A percentile compares a stretch with the other conserved stretches of the same genome.
These are phyloP conservation scores for Isotomurus palustris DNA, from an alignment of 2,888 invertebrate species.

Conservation along the genomic window DNA sequence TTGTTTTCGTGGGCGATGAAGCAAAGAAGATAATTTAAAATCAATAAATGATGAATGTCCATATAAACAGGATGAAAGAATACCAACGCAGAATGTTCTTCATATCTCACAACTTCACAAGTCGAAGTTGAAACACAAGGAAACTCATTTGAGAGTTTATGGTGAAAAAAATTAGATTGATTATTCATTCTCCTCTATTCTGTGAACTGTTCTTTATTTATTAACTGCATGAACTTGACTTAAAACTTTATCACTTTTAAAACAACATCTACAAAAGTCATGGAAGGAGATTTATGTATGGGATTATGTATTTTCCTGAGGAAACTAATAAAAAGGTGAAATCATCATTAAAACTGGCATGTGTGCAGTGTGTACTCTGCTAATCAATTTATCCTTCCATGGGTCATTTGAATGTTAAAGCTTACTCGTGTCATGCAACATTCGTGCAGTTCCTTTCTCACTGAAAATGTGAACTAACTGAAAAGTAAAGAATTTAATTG, in stretches of 20 bases:
- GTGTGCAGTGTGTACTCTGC: background rate
- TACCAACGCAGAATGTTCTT: too few species aligned
- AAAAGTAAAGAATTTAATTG: too few species aligned
- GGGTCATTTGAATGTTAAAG: slow-evolving; percentile 4
- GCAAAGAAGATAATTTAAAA: too few species aligned
- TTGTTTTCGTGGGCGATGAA: too few species aligned
- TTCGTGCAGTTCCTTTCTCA: background rate
- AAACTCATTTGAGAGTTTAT: background rate
- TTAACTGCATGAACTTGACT: too few species aligned
- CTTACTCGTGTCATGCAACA: background rate
- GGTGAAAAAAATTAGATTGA: too few species aligned
- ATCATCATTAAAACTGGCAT: too few species aligned
- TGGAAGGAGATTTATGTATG: background rate
- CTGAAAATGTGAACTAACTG: too few species aligned
- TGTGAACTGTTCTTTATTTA: too few species aligned
- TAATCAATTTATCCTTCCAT: slow-evolving; percentile 3
- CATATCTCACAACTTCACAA: too few species aligned
- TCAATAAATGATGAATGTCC: too few species aligned
- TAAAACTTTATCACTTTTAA: background rate
- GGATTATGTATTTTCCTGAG: background rate
- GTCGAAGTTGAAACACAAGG: background rate
- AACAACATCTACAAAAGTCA: background rate
- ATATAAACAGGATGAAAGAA: too few species aligned
- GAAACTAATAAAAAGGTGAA: background rate
- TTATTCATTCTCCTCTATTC: background rate